Conservation (phyloP, 2,888 invertebrate genomes). For the Eupithecia inturbata region DNA sequence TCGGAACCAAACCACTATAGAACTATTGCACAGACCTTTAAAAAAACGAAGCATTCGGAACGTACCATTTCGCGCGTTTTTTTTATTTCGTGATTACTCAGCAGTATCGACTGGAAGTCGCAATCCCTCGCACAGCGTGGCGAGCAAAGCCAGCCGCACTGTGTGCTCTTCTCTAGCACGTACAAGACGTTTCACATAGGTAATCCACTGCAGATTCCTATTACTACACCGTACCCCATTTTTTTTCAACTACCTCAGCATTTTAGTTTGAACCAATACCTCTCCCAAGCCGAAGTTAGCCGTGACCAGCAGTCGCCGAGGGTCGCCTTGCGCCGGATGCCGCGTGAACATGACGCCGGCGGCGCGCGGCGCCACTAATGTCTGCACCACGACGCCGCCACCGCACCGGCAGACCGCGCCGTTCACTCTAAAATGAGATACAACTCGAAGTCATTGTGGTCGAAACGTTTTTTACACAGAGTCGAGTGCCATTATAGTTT, state of each 20-base stretch:
- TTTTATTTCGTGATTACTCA: too few relatives aligned
- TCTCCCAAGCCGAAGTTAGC: conserved; percentile 94
- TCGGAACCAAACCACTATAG: background rate
- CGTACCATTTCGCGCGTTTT: too few relatives aligned
- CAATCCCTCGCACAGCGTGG: too few relatives aligned
- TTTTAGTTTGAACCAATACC: conserved; percentile 66
- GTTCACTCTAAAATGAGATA: conserved; percentile 84
- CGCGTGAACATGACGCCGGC: conserved; percentile 93
- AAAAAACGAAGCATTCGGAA: too few relatives aligned
- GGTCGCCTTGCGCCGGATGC: conserved; percentile 89
- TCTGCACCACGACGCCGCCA: conserved; percentile 93
- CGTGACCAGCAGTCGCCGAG: conserved; percentile 87
- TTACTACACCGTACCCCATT: background rate
- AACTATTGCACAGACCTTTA: too few relatives aligned
- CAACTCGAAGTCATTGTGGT: background rate
- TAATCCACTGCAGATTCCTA: background rate
- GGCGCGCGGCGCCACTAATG: conserved; percentile 87
- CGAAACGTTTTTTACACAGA: background rate
- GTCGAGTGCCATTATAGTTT: too few relatives aligned
- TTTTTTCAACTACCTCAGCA: background rate
- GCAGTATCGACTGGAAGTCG: too few relatives aligned
- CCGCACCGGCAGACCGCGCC: conserved; percentile 87
- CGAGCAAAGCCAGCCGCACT: too few relatives aligned
- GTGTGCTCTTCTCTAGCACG: too few relatives aligned
- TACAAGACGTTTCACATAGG: too few relatives aligned